A percentile compares a stretch with the other conserved stretches of the same genome.
Conservation (phyloP, 2,797 vertebrate species). For the Atherinosoma microstoma region DNA sequence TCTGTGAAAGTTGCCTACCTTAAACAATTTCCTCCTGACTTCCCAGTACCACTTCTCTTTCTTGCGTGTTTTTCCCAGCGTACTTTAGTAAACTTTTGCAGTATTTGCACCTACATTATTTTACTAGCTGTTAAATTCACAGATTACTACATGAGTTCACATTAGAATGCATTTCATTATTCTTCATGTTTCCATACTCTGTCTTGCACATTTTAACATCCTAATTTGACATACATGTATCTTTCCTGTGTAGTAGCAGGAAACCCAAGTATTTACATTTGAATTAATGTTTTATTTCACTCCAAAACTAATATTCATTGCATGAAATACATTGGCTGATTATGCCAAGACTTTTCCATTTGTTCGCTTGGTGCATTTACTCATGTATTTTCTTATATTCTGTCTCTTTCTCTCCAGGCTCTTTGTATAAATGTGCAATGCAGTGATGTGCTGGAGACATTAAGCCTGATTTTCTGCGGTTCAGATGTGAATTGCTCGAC, state of each 20-base stretch:
- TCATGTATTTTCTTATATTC: conserved; percentile 2
- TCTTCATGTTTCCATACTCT: background rate
- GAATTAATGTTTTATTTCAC: background rate
- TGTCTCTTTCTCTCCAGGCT: conserved; percentile 79
- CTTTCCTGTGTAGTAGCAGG: background rate
- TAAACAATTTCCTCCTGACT: background rate
- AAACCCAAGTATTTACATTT: conserved; percentile 1
- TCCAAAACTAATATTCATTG: background rate
- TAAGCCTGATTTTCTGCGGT: conserved; percentile 93
- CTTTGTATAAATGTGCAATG: conserved; percentile 91
- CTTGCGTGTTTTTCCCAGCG: no score
- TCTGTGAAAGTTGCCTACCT: background rate
- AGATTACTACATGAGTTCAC: background rate
- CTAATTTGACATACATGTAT: background rate
- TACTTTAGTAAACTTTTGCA: background rate
- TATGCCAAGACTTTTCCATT: background rate
- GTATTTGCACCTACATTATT: background rate
- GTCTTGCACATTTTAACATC: background rate
- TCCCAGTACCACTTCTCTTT: no score
- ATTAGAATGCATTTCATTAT: background rate
- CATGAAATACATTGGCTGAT: background rate
- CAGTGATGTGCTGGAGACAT: conserved; percentile 91
- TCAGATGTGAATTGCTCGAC: conserved; percentile 89
- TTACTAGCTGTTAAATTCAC: background rate
- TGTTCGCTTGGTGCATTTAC: background rate